Base-by-base conservation (phyloP, 2,797 vertebrate genomes). In the Falco concolor region DNA sequence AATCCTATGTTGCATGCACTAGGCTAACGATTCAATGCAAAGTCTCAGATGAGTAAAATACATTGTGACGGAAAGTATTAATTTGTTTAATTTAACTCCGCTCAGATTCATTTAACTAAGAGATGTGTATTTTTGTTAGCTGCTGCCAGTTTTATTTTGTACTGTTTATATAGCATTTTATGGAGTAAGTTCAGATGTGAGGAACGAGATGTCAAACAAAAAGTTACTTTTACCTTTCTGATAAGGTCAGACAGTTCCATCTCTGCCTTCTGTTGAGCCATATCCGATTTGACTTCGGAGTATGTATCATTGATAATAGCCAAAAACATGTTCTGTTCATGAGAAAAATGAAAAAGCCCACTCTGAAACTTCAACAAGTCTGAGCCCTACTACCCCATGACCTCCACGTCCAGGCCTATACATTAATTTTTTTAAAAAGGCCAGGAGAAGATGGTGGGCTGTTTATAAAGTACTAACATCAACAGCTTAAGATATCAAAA, bases 271-370 rank as follows among this genome's bases (percentile, higher is more conserved):
- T 99, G 99, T 95, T 99, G 99, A 44, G 99, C 98, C 98, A 99
- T 98, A 97, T 99, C 99, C 0, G 98, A 98, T 97, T 99, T 99
- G 89, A 99, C 99, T 97, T 99, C 99, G 1, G 99, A 99, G 94
- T 99, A 99, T 0, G 99, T 98, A 95, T 99, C 99, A 79, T 99
- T 99, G 97, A 99, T 99, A 97, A 99, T 99, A 79, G 99, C 99
- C 98, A 99, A 97, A 98, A 99, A 99, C 99, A 99, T 99, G 96
- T 99, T 99, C 99, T 99, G 97, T 94, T 96, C 78, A 73, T 32
- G 49, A 92, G 53, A 96, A 74, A 92, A 92, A 74, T 53, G 6
- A 87, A 85, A 89, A 88, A 74, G 11, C 0, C 11, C 57, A 10
- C n/a, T 63, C 65, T 44, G n/a, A 83, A 76, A 67, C n/a, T 34